Conservation (phyloP, 2,797 vertebrate species). For the Podargus strigoides region DNA sequence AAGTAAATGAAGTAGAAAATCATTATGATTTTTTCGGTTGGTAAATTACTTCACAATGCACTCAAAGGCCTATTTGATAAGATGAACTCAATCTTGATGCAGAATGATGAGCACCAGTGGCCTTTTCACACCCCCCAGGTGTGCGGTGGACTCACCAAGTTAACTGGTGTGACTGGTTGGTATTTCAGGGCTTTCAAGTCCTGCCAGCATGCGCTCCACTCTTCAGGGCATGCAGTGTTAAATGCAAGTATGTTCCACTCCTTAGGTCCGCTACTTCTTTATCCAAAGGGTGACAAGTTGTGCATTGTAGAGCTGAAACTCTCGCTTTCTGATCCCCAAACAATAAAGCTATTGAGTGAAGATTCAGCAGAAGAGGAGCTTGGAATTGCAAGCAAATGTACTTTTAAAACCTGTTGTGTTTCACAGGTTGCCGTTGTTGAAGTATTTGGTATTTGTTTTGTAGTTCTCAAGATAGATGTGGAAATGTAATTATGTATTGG, state of each 20-base stretch:
- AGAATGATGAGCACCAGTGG: slow-evolving; percentile 41
- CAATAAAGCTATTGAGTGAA: slow-evolving; percentile 23
- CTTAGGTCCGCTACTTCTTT: neutral
- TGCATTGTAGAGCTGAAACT: neutral
- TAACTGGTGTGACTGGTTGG: neutral
- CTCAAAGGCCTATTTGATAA: slow-evolving; percentile 66
- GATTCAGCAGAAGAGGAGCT: neutral
- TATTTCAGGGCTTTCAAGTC: slow-evolving; percentile 16
- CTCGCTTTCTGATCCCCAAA: slow-evolving; percentile 6
- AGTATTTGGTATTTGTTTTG: neutral
- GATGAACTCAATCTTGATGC: slow-evolving; percentile 62
- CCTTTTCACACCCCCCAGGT: slow-evolving; percentile 63
- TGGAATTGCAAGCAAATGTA: neutral
- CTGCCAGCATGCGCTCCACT: neutral
- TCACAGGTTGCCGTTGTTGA: neutral
- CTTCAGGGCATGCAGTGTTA: neutral
- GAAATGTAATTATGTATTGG: neutral
- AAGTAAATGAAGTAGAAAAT: slow-evolving; percentile 68
- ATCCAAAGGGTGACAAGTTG: slow-evolving; percentile 14
- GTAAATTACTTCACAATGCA: slow-evolving; percentile 60
- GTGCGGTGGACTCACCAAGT: slow-evolving; percentile 6
- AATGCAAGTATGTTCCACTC: neutral
- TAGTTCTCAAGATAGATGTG: neutral
- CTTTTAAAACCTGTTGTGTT: neutral
- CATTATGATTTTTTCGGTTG: slow-evolving; percentile 58